phyloP scores from a whole-genome alignment of 2,113 vertebrate genomes.

The Nansenia antarctica region DNA sequence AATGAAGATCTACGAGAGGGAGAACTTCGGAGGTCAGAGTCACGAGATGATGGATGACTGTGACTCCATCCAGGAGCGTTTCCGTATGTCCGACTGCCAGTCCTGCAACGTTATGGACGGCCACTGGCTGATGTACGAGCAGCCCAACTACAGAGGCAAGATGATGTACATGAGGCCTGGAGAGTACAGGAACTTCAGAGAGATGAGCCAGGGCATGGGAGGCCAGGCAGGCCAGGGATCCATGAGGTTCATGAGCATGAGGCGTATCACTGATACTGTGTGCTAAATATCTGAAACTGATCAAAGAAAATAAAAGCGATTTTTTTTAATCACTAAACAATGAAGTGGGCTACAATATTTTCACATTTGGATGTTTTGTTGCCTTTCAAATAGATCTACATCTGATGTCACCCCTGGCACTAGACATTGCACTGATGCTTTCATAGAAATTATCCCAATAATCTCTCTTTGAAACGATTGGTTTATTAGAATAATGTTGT shows the following conservation, averaged over 20 bases:
- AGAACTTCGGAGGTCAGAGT: slow-evolving; percentile 61
- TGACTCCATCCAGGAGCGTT: slow-evolving; percentile 60
- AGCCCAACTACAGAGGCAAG: slow-evolving; percentile 33
- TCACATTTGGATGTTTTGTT: neutral
- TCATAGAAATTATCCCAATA: no score
- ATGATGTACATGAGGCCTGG: slow-evolving; percentile 13
- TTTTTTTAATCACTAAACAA: neutral
- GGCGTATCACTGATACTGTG: neutral
- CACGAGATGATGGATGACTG: slow-evolving; percentile 63
- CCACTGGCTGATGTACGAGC: slow-evolving; percentile 65
- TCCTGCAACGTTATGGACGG: slow-evolving; percentile 63
- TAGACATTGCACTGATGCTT: no score
- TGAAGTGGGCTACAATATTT: neutral
- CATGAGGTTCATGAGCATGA: slow-evolving; percentile 29
- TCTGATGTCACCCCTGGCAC: no score
- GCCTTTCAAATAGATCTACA: no score
- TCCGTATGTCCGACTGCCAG: slow-evolving; percentile 49
- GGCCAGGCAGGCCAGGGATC: no score
- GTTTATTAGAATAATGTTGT: no score
- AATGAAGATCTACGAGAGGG: slow-evolving; percentile 66
- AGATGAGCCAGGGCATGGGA: no score
- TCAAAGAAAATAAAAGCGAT: neutral
- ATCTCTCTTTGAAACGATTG: no score
- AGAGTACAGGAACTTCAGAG: slow-evolving; percentile 20
- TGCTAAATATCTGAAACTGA: neutral